Evolutionary conservation across 2,888 invertebrate genomes (phyloP).

Genomic region (Eurois occulta): DNA sequence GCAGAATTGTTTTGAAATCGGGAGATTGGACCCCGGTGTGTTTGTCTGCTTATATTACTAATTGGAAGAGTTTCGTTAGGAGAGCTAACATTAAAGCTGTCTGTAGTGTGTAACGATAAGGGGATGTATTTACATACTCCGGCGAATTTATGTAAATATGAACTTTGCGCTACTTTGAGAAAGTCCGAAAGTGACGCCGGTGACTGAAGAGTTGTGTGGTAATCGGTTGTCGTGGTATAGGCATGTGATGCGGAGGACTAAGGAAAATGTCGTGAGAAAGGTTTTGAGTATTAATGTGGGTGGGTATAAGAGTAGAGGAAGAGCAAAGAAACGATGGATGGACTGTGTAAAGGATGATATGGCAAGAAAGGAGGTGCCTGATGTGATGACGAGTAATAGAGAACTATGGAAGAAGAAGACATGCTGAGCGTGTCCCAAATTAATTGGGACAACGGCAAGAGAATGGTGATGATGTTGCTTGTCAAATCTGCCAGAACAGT

Average conservation of each 20-base stretch:
- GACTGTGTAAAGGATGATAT: too few species aligned
- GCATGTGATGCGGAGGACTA: background rate
- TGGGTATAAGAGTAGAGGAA: too few species aligned
- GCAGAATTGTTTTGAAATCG: background rate
- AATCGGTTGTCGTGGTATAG: background rate
- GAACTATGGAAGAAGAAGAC: too few species aligned
- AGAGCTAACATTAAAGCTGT: conserved; percentile 14
- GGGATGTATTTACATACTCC: background rate
- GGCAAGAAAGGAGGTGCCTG: too few species aligned
- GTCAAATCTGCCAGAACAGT: too few species aligned
- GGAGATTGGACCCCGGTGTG: background rate
- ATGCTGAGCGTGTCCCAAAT: too few species aligned
- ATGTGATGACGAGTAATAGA: too few species aligned
- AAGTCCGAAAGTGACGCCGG: background rate
- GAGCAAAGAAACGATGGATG: too few species aligned
- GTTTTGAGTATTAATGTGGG: too few species aligned
- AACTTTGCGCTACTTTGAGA: background rate
- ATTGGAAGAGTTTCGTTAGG: conserved; percentile 3
- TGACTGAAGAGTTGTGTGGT: background rate
- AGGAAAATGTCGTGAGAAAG: too few species aligned
- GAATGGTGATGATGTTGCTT: too few species aligned
- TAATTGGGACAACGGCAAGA: too few species aligned
- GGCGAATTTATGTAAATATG: background rate
- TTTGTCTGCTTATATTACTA: conserved; percentile 9
- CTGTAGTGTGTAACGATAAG: conserved; percentile 16